These are phyloP conservation scores for Eustalomyia histrio DNA, from an alignment of 2,888 invertebrate genomes.

Conservation along the genomic window DNA sequence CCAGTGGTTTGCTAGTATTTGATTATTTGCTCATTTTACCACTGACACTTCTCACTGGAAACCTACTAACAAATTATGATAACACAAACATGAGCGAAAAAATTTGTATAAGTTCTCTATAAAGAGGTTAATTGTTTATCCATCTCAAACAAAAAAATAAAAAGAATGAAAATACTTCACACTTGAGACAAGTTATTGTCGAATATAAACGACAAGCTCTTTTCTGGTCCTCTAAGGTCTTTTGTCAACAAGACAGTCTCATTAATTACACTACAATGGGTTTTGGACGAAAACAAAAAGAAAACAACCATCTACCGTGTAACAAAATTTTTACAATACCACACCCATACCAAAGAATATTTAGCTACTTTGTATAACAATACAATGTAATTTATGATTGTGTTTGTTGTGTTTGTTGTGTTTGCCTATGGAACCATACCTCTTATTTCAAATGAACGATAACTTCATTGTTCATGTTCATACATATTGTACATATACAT, in stretches of 20 bases:
- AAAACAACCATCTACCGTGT: neutral
- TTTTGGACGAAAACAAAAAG: conserved; percentile 13
- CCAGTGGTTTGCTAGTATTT: no score
- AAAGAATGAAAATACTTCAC: conserved; percentile 1
- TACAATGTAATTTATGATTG: conserved; percentile 44
- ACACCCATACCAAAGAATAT: conserved; percentile 17
- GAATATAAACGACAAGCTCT: neutral
- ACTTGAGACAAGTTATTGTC: conserved; percentile 21
- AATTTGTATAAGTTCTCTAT: neutral
- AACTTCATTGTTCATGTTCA: no score
- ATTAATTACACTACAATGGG: conserved; percentile 54
- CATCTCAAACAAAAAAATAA: neutral
- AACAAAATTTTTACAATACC: conserved; percentile 30
- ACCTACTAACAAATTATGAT: no score
- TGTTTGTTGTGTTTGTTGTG: conserved; percentile 21
- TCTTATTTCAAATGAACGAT: conserved; percentile 2
- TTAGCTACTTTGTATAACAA: conserved; percentile 31
- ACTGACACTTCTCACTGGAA: no score
- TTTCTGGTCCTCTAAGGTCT: conserved; percentile 39
- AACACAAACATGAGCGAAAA: no score
- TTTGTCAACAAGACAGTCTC: conserved; percentile 48
- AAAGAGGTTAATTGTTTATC: neutral
- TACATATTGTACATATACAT: neutral
- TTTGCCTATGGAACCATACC: conserved; percentile 7
- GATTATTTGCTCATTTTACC: no score